phyloP scores from a whole-genome alignment of 2,113 vertebrate species.

The Climacteris rufus region DNA sequence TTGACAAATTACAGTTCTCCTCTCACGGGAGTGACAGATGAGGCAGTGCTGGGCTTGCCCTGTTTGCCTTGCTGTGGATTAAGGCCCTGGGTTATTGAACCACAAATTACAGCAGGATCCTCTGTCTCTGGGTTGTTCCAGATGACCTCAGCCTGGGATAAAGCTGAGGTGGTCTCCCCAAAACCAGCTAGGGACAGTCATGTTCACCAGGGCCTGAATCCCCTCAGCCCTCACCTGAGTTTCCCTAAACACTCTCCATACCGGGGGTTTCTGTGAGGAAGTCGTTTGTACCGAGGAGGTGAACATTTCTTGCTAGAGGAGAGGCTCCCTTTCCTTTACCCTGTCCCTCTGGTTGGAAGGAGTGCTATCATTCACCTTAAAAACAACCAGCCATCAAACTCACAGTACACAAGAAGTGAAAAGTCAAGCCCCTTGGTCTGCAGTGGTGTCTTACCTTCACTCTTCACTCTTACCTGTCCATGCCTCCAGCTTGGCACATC shows the following conservation, averaged over 20 bases:
- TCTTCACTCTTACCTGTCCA: not conserved
- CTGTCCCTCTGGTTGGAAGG: not conserved
- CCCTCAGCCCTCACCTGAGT: not conserved
- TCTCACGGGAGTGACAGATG: not conserved
- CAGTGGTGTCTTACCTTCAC: not conserved
- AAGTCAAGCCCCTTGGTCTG: not conserved
- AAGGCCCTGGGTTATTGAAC: not conserved
- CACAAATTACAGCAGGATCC: not conserved
- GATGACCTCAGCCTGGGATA: not conserved
- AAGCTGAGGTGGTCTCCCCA: not conserved
- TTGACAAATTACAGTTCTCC: not conserved
- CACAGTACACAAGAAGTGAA: not conserved
- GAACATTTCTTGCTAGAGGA: not conserved
- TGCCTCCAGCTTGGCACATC: not conserved
- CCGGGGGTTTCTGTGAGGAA: not conserved
- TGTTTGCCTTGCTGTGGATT: not conserved
- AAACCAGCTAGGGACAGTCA: not conserved
- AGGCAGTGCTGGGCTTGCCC: not conserved
- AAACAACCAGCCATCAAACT: not conserved
- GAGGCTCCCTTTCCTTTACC: not conserved
- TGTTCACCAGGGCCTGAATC: not conserved
- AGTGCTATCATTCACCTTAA: not conserved
- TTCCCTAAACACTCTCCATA: not conserved
- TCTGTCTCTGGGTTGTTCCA: not conserved
- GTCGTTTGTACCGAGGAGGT: rapidly evolving